Evolutionary conservation across 23 tunicate genomes (phyloP), one percentile per base, ranked within the genome.

Genomic region (Phallusia fumigata): DNA sequence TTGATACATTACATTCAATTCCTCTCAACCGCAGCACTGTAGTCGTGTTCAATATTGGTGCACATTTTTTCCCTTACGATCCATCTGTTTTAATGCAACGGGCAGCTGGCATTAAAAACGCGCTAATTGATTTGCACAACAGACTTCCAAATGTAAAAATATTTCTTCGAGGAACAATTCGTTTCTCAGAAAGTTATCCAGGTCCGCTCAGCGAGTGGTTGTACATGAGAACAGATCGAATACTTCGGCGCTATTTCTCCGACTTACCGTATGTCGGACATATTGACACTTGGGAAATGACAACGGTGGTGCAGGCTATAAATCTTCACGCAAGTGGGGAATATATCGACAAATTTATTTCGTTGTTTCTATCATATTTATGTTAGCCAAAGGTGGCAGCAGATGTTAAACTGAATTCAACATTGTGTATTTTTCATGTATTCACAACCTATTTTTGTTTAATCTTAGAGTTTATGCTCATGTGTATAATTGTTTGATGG

Each of bases 21-120:
- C 32, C 52, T n/a, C 84, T 79, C 19, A 82, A 86, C n/a, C 28
- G 49, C 15, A 82, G 75, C 74, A 83, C 79, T 11, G 31, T 35
- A 75, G 80, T 88, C 21, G 36, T 88, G 22, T 51, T 88, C n/a
- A 88, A 79, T 35, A 49, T 88, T 21, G 93, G 87, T 3, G 77
- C 65, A 6, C 93, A 88, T 69, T 30, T 30, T n/a, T n/a, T 76
- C 18, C 76, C 31, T 49, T 88, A 78, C 47, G 79, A 88, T 50
- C 81, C 87, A 18, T 36, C 35, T 24, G n/a, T 52, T 0, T 32
- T 65, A 44, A 76, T 84, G 31, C 81, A 76, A 18, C 87, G 87
- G 12, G 33, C 76, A 32, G 51, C 30, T 0, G 81, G 81, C 31
- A 76, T 84, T 0, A 52, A 36, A 77, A 76, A 84, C 19, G 87